phyloP scores from a whole-genome alignment of 2,797 vertebrate species.

The Xenentodon cancila region DNA sequence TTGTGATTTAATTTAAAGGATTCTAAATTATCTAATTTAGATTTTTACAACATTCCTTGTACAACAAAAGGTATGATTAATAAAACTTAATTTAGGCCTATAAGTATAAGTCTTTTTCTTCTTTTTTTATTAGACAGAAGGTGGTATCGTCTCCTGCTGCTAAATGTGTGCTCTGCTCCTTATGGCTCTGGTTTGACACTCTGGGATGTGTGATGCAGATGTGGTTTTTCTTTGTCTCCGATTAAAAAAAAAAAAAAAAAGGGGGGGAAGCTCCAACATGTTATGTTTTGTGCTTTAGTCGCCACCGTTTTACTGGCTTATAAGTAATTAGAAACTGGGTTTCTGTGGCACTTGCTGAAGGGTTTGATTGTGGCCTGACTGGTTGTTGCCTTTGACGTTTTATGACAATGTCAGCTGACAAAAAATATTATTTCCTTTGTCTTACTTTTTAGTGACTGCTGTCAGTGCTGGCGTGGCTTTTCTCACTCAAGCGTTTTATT shows the following conservation, averaged over 20 bases:
- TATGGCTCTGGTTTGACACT: constrained; percentile 66
- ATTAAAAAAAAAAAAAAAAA: too few species aligned
- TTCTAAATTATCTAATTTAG: too few species aligned
- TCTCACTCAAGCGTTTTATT: constrained; percentile 49
- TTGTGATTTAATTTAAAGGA: too few species aligned
- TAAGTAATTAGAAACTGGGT: constrained; percentile 61
- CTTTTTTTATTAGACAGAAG: not conserved
- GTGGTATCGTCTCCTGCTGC: constrained; percentile 36
- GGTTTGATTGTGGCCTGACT: constrained; percentile 55
- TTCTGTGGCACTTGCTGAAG: constrained; percentile 57
- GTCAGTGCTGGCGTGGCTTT: constrained; percentile 45
- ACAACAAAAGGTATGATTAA: too few species aligned
- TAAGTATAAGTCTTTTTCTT: too few species aligned
- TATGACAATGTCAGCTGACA: constrained; percentile 51
- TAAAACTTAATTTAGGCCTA: too few species aligned
- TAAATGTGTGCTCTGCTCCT: constrained; percentile 40
- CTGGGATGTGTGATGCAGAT: constrained; percentile 38
- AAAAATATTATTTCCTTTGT: constrained; percentile 48
- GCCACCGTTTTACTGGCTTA: constrained; percentile 47
- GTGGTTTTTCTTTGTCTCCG: constrained; percentile 44
- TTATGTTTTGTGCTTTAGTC: constrained; percentile 9
- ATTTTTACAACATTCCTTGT: too few species aligned
- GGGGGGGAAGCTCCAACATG: not conserved
- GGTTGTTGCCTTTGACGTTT: constrained; percentile 43
- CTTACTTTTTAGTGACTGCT: constrained; percentile 38